These are phyloP conservation scores for Aspidoscelis tigris DNA, from an alignment of 2,113 vertebrate species.

Conservation along the genomic window DNA sequence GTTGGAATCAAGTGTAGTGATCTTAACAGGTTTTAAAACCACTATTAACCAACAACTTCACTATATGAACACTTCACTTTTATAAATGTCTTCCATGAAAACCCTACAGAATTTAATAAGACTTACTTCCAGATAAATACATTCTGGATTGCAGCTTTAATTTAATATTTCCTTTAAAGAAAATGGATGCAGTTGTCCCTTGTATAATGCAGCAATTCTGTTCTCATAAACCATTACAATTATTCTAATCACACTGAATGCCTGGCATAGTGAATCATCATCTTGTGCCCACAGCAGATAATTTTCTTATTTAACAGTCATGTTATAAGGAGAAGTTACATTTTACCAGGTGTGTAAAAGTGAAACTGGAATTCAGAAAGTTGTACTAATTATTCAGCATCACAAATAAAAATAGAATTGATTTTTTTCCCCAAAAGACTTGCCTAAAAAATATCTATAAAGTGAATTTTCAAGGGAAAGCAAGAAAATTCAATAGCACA, in stretches of 20 bases:
- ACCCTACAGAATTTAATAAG: not conserved
- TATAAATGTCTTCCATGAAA: not conserved
- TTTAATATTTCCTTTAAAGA: slow-evolving; percentile 38
- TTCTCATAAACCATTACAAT: no score
- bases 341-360: no score
- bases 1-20: slow-evolving; percentile 57
- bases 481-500: not conserved
- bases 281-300: no score
- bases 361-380: no score
- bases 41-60: slow-evolving; percentile 29
- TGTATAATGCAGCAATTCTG: no score
- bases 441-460: slow-evolving; percentile 5
- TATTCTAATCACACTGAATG: no score
- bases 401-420: slow-evolving; percentile 28
- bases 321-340: no score
- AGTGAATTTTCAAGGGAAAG: slow-evolving; percentile 7
- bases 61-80: slow-evolving; percentile 14
- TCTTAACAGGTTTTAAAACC: slow-evolving; percentile 48
- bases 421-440: slow-evolving; percentile 4
- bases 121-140: not conserved
- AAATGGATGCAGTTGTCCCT: slow-evolving; percentile 30
- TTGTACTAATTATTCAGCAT: no score
- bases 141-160: not conserved
- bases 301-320: no score
- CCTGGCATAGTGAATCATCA: no score